Percentiles rank a stretch among this genome's conserved stretches.
Evolutionary conservation across 1,140 invertebrate species (phyloP).

Genomic region (Diorhabda carinulata): DNA sequence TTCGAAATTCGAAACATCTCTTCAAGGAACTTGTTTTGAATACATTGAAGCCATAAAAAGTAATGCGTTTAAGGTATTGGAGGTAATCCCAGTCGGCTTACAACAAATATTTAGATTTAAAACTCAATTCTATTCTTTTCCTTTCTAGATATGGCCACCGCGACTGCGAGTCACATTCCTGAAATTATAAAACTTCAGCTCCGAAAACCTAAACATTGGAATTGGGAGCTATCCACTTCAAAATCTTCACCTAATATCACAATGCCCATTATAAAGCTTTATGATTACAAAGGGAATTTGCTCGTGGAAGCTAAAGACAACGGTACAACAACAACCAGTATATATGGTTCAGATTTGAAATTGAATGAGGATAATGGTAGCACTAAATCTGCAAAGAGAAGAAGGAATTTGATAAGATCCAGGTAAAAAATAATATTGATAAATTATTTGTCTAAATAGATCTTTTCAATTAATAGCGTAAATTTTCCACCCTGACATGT

Average conservation of each 20-base stretch:
- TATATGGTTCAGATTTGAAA: conserved; percentile 27
- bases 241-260: conserved; percentile 52
- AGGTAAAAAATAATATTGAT: neutral
- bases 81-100: no score
- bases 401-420: conserved; percentile 14
- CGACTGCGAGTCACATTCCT: conserved; percentile 26
- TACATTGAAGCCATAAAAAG: no score
- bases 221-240: conserved; percentile 53
- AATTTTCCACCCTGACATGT: no score
- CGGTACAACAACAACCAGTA: conserved; percentile 31
- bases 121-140: neutral
- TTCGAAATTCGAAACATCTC: no score
- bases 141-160: conserved; percentile 17
- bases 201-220: conserved; percentile 52
- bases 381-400: neutral
- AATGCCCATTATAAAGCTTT: conserved; percentile 51
- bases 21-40: no score
- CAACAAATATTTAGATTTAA: no score
- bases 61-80: no score
- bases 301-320: conserved; percentile 47
- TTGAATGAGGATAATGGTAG: neutral
- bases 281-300: conserved; percentile 49
- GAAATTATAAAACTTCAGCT: conserved; percentile 48
- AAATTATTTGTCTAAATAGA: no score
- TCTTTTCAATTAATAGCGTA: no score